Base-by-base conservation (phyloP, 2,888 invertebrate genomes). In the Pelosia muscerda region DNA sequence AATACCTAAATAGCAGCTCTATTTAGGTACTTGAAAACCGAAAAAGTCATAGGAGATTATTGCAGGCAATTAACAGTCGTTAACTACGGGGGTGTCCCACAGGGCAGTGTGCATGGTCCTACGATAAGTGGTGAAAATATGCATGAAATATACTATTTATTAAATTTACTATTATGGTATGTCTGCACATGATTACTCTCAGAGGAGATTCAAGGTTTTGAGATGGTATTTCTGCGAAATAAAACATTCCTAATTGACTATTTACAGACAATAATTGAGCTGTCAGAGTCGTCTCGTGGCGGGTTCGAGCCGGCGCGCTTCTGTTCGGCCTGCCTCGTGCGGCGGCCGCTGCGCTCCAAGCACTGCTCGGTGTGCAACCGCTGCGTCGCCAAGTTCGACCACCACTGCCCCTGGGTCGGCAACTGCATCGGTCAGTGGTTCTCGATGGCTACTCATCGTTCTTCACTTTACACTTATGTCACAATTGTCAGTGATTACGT, bases 391-490 rank as follows among this genome's bases (percentile, higher is more conserved):
- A 97, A 97, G 88, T 99, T 99, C 94, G 99, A 99, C 95, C 99
- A 99, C 95, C 99, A 99, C 94, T 99, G 99, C 91, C 99, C 99
- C n/a, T 99, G 99, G 99, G 98, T 99, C 72, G 98, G 97, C 84
- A 99, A 99, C 94, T 99, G 99, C 91, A 98, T 99, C 87, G 99
- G 98, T 97, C 90, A 88, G 77, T 38, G 9, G 0, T 53, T 60
- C 15, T 19, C n/a, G n/a, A n/a, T n/a, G n/a, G n/a, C n/a, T n/a
- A n/a, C n/a, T n/a, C n/a, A n/a, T n/a, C n/a, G n/a, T n/a, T n/a
- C n/a, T n/a, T n/a, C n/a, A n/a, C n/a, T n/a, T n/a, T n/a, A n/a
- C n/a, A n/a, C n/a, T n/a, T n/a, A n/a, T n/a, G n/a, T n/a, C n/a
- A n/a, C n/a, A n/a, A n/a, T n/a, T n/a, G n/a, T n/a, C n/a, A n/a